phyloP scores from a whole-genome alignment of 2,797 vertebrate species.

The Artibeus jamaicensis region DNA sequence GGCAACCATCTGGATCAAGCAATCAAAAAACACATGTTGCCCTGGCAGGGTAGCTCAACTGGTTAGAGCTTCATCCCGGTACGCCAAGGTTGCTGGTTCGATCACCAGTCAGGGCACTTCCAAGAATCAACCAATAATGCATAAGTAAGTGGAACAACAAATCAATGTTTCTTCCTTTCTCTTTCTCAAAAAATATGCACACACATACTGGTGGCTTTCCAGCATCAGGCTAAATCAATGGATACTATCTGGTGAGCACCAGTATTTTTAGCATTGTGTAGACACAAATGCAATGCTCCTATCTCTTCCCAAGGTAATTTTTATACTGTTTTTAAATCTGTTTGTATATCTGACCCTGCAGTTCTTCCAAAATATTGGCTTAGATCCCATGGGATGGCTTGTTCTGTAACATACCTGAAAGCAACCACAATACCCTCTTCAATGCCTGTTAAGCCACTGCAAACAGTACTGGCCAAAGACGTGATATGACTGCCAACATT shows the following conservation, averaged over 20 bases:
- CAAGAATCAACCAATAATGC: neutral
- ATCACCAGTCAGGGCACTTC: neutral
- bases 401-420: slow-evolving; percentile 22
- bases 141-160: neutral
- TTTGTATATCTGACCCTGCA: neutral
- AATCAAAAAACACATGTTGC: neutral
- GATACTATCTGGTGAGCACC: neutral
- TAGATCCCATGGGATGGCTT: neutral
- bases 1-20: slow-evolving; percentile 27
- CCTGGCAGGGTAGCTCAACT: neutral
- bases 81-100: neutral
- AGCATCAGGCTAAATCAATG: neutral
- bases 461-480: neutral
- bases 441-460: neutral
- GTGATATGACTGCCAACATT: neutral
- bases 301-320: neutral
- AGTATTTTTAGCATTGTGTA: neutral
- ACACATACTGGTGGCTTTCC: neutral
- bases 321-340: neutral
- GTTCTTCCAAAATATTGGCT: slow-evolving; percentile 39
- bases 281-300: neutral
- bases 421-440: neutral
- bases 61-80: neutral
- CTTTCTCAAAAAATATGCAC: neutral
- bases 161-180: neutral